Evolutionary conservation across 2,797 vertebrate genomes (phyloP), one percentile per base, ranked within the genome.

Genomic region (Spheniscus humboldti): DNA sequence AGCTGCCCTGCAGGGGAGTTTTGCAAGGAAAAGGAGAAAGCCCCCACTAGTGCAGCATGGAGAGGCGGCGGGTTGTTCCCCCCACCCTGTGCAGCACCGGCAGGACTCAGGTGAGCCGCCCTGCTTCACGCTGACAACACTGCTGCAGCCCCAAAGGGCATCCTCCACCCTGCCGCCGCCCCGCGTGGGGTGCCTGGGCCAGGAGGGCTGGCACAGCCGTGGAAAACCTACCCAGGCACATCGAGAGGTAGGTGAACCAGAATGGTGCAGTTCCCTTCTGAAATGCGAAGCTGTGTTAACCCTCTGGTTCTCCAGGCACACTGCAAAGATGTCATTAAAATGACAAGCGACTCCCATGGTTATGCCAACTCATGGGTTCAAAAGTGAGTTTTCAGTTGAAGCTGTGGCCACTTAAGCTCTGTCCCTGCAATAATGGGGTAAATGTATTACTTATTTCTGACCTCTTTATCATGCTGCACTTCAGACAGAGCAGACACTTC

Each of bases 301-400:
- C 63, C 67, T 71, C 63, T 35, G 28, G 18, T 66, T 88, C 47
- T 67, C 37, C 48, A 33, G 33, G 52, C 41, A 23, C 1, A 0
- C 67, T 67, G 47, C 33, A 63, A 82, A 60, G 55, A 5, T 16
- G 24, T 9, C 2, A 3, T 33, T 74, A 66, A 68, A 88, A 74
- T 1, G 0, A 62, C 18, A 17, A 69, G 19, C 9, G 41, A 37
- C 30, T 69, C 10, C 3, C 31, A 8, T 0, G 2, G 56, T 11
- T 37, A 33, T 10, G 27, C 8, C 56, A 66, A 24, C 10, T 41
- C 23, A 11, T 4, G n/a, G 60, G 55, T 60, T 72, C 71, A 66
- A 74, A 39, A 74, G 35, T 18, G 66, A 55, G 27, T 33, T 78
- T 75, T 50, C 22, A 59, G 43, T 7, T 45, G 59, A 85, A 71